Percentiles rank a stretch among this genome's conserved stretches.
Conservation (phyloP, 2,888 invertebrate species). For the Syritta pipiens region DNA sequence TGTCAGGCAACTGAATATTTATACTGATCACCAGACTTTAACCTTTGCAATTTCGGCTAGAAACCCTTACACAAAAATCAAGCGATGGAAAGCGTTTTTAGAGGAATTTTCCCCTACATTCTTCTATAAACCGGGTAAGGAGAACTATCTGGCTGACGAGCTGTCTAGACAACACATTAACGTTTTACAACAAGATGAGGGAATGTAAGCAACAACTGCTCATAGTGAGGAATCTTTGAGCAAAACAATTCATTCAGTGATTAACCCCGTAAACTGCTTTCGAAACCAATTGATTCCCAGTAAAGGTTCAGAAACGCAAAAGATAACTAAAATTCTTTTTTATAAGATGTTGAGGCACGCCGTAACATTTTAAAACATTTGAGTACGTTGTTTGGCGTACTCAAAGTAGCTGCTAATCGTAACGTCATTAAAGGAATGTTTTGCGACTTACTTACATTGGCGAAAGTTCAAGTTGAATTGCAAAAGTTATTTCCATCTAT, state of each 20-base stretch:
- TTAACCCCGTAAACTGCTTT: conserved; percentile 20
- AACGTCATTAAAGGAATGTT: conserved; percentile 23
- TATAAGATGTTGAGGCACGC: conserved; percentile 6
- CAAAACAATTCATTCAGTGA: not conserved
- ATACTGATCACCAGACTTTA: no score
- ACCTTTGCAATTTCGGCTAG: no score
- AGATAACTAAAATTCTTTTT: conserved; percentile 6
- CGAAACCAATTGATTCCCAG: conserved; percentile 3
- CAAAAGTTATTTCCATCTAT: not conserved
- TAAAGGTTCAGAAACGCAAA: not conserved
- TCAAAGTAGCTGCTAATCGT: not conserved
- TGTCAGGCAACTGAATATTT: no score
- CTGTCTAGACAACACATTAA: conserved; percentile 9
- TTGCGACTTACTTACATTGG: not conserved
- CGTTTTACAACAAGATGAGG: conserved; percentile 13
- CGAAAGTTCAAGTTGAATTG: not conserved
- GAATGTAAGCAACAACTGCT: conserved; percentile 6
- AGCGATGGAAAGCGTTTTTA: no score
- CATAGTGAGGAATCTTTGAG: conserved; percentile 33
- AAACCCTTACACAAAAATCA: no score
- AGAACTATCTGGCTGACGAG: conserved; percentile 71
- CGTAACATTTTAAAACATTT: not conserved
- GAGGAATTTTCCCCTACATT: no score
- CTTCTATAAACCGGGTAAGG: no score
- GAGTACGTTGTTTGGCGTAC: not conserved